Conservation (phyloP, 2,113 vertebrate species). For the Syngnathus typhle region DNA sequence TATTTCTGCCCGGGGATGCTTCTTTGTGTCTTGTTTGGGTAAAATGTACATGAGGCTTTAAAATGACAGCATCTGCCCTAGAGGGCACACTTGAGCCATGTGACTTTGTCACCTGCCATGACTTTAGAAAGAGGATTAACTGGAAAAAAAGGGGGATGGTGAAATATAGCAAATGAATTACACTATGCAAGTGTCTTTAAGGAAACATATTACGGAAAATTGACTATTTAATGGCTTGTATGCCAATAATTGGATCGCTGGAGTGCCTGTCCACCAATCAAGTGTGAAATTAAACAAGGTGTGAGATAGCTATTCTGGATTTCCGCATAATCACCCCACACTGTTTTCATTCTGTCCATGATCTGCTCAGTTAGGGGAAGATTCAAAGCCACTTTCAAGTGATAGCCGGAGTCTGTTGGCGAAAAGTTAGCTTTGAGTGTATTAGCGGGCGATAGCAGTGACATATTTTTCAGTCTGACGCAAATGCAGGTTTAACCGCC, state of each 20-base stretch:
- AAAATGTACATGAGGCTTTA: constrained; percentile 62
- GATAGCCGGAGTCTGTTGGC: too few relatives aligned
- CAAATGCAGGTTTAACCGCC: neutral
- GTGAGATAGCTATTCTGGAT: too few relatives aligned
- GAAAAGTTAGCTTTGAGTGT: neutral
- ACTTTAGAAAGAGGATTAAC: constrained; percentile 58
- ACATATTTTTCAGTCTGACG: neutral
- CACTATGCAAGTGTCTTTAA: constrained; percentile 22
- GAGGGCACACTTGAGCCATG: constrained; percentile 56
- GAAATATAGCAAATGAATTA: constrained; percentile 52
- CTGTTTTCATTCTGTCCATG: too few relatives aligned
- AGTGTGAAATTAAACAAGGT: too few relatives aligned
- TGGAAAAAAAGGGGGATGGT: constrained; percentile 44
- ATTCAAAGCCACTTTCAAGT: too few relatives aligned
- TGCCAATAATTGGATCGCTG: neutral
- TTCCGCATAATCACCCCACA: too few relatives aligned
- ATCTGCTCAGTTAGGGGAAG: too few relatives aligned
- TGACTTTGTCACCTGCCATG: constrained; percentile 66
- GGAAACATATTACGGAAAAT: neutral
- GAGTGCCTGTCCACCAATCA: neutral
- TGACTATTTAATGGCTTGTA: neutral
- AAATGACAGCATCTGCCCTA: constrained; percentile 58
- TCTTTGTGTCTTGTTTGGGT: constrained; percentile 60
- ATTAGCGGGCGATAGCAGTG: too few relatives aligned
- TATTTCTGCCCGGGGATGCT: constrained; percentile 31